phyloP scores from a whole-genome alignment of 2,113 vertebrate species.

The Anser brachyrhynchus region DNA sequence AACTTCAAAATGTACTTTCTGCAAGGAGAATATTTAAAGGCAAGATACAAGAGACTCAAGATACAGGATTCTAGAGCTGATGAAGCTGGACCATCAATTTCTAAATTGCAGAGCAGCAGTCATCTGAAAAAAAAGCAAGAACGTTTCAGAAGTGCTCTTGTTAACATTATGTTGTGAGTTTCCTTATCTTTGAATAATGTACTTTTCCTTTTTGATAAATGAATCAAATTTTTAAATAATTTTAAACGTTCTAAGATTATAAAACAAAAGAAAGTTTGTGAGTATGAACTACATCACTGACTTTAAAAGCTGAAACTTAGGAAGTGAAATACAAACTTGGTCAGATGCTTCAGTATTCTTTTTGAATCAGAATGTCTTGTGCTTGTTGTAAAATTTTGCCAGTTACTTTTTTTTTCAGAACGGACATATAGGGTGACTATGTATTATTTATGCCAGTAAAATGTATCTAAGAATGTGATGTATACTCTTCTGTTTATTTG shows the following conservation, averaged over 20 bases:
- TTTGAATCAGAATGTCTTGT: not conserved
- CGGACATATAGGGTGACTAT: not conserved
- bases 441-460: not conserved
- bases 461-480: not conserved
- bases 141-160: constrained; percentile 78
- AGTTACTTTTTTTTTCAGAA: not conserved
- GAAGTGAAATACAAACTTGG: not conserved
- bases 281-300: not conserved
- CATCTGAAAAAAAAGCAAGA: constrained; percentile 60
- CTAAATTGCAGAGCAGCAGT: constrained; percentile 34
- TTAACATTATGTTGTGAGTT: constrained; percentile 79
- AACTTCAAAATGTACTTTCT: not conserved
- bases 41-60: constrained; percentile 28
- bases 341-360: not conserved
- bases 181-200: not conserved
- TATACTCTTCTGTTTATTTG: not conserved
- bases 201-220: not conserved
- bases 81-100: constrained; percentile 41
- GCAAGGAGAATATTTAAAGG: constrained; percentile 53
- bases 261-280: not conserved
- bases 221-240: not conserved
- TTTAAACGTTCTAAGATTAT: not conserved
- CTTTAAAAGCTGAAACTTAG: not conserved
- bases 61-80: not conserved
- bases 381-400: not conserved